Evolutionary conservation across 2,888 invertebrate genomes (phyloP), one percentile per base, ranked within the genome.

Genomic region (Synergus japonicus): DNA sequence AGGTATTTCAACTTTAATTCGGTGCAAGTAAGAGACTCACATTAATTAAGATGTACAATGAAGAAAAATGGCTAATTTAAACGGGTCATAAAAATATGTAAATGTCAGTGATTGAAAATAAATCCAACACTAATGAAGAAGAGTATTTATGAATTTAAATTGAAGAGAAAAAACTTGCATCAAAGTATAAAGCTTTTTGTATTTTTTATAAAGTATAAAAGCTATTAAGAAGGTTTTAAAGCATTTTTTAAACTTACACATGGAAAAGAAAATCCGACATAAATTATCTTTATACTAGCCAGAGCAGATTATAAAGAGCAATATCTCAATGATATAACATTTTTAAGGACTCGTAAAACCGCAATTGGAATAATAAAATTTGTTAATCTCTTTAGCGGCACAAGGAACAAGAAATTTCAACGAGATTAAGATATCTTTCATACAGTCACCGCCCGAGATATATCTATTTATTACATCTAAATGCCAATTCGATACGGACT

Each of bases 401-500:
- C 69, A 69, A 46, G 69, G 44, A 29, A 64, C 41, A 64, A 64
- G 46, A 66, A 66, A 69, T 46, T 69, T 69, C 44, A 69, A 46
- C 13, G 44, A 69, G 69, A 66, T 66, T 43, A 66, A 69, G 69
- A 69, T 69, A 69, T 69, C 69, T 69, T 49, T 15, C 29, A 69
- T 67, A 43, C 67, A 67, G 22, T 67, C 67, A 46, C 15, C 22
- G 46, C 46, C 8, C 69, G 44, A 7, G 46, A 22, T 69, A 69
- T 69, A 69, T 69, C 69, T 69, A 69, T 69, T 69, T 69, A 69
- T 49, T 69, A 69, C 69, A 69, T 69, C 69, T 69, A 69, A 69
- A 69, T 69, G 69, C 69, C 69, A 44, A 69, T 49, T 69, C 69
- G 69, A 46, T 69, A 29, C 69, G 69, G 46, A 49, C 46, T 69